Conservation (phyloP, 1,140 invertebrate species). For the Aleiodes sp. region DNA sequence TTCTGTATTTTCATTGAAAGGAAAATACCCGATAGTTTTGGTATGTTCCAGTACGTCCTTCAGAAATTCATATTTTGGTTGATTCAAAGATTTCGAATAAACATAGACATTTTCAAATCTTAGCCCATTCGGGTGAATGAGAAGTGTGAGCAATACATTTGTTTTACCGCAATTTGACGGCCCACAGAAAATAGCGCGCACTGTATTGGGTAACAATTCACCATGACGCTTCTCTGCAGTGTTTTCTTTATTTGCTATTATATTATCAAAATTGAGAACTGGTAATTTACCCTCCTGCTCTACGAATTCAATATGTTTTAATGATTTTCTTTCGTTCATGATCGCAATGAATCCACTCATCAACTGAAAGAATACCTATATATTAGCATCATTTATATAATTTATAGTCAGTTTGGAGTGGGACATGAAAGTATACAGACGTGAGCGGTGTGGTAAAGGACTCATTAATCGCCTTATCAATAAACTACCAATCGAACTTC, state of each 20-base stretch:
- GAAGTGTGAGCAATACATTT: constrained; percentile 36
- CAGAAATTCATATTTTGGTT: constrained; percentile 39
- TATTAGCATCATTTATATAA: background rate
- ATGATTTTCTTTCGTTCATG: too few species aligned
- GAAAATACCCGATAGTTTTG: constrained; percentile 16
- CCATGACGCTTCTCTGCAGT: constrained; percentile 21
- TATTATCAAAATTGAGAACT: constrained; percentile 17
- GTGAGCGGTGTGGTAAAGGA: background rate
- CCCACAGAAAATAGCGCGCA: constrained; percentile 37
- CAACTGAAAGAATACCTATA: background rate
- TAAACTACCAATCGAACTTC: background rate
- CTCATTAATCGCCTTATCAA: background rate
- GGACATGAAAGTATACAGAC: background rate
- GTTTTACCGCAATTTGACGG: constrained; percentile 41
- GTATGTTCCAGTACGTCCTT: constrained; percentile 30
- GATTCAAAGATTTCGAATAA: constrained; percentile 36
- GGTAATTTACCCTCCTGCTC: constrained; percentile 11
- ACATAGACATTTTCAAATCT: constrained; percentile 40
- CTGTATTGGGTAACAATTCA: constrained; percentile 33
- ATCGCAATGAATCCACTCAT: too few species aligned
- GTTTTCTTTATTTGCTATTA: background rate
- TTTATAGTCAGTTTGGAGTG: background rate
- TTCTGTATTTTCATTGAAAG: constrained; percentile 28
- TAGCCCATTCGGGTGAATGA: constrained; percentile 31
- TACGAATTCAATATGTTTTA: background rate